Evolutionary conservation across 2,797 vertebrate genomes (phyloP).

Genomic region (Silurus lanzhouensis): DNA sequence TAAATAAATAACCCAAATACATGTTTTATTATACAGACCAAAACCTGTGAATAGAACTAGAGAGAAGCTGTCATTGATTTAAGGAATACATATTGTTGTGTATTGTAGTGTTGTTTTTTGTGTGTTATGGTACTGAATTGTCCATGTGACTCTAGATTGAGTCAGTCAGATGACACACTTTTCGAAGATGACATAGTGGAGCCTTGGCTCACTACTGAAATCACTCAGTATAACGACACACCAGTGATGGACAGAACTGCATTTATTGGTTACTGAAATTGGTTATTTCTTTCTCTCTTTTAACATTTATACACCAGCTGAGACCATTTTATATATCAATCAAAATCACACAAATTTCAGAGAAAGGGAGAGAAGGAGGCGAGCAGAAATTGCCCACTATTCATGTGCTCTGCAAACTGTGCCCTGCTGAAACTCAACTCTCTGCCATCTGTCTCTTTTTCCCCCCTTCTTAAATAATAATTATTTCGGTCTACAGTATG

Average conservation of each 20-base stretch:
- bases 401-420: slow-evolving; percentile 59
- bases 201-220: neutral
- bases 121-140: slow-evolving; percentile 48
- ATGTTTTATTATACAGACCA: neutral
- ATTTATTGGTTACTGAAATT: slow-evolving; percentile 1
- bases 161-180: slow-evolving; percentile 50
- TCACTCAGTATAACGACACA: neutral
- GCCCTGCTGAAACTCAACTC: slow-evolving; percentile 49
- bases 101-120: neutral
- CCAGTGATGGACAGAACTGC: neutral
- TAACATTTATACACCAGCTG: neutral
- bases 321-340: neutral
- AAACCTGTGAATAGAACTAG: neutral
- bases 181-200: slow-evolving; percentile 2
- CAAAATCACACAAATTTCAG: neutral
- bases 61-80: neutral
- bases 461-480: neutral
- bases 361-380: slow-evolving; percentile 17
- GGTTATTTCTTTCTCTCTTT: neutral
- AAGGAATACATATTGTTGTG: neutral
- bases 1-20: neutral
- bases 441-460: slow-evolving; percentile 70
- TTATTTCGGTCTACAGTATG: slow-evolving; percentile 21
- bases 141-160: slow-evolving; percentile 56
- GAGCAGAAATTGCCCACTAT: slow-evolving; percentile 55